Base-by-base conservation (phyloP, 2,888 invertebrate species). In the Lymantria dispar region DNA sequence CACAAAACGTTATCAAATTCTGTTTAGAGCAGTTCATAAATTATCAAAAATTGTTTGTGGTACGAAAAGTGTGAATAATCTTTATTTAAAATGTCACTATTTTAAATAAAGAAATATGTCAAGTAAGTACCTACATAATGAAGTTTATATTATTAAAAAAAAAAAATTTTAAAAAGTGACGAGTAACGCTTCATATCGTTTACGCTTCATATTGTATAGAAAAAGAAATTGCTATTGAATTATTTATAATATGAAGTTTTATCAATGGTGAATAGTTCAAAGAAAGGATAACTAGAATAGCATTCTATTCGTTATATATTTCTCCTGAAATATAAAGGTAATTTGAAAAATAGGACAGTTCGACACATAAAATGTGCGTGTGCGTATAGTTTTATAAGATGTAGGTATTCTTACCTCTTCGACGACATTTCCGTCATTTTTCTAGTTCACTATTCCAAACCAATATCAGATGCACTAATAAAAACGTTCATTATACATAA, bases 401-500 rank as follows among this genome's bases (percentile, higher is more conserved):
- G 30, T 42, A 42, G 42, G 29, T 29, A 60, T 61, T 76, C 82
- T 84, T 82, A 87, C 90, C 86, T 90, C 73, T 90, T 90, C 54
- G 91, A 88, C 74, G 90, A 84, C 80, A 84, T 89, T 83, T 90
- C 89, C 71, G 81, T 89, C 89, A 90, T 90, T 79, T 82, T 85
- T 56, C 71, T 29, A 31, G 3, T 47, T 73, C 74, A 75, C 74
- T 75, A 70, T 58, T 52, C 64, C 50, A 56, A 73, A 69, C 70
- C 67, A 76, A 60, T 58, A 57, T 62, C 56, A 56, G 57, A 64
- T 68, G 64, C 58, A 70, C 68, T 64, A 62, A 62, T 71, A 72
- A 69, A 66, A 76, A 67, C 62, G 73, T 77, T 66, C 85, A 85
- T 85, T 74, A 77, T 80, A 62, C 52, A 52, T 58, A 12, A 50